These are phyloP conservation scores for Danio choprae DNA, from an alignment of 2,797 vertebrate species.

Conservation along the genomic window DNA sequence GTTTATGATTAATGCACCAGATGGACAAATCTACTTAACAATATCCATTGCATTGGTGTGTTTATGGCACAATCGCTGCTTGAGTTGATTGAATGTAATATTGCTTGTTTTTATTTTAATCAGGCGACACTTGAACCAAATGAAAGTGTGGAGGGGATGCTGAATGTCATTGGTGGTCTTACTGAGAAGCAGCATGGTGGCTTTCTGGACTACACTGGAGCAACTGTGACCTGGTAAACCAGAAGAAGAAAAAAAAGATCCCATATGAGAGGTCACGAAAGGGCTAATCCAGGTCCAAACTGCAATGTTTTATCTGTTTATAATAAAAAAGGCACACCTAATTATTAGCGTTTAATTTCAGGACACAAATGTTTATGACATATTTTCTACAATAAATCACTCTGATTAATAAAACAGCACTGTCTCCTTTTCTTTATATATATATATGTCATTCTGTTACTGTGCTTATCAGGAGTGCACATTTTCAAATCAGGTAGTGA, in stretches of 20 bases:
- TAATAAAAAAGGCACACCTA: background rate
- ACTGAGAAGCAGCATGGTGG: constrained; percentile 64
- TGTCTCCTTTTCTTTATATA: background rate
- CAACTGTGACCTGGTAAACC: constrained; percentile 62
- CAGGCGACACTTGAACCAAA: constrained; percentile 60
- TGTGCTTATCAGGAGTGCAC: background rate
- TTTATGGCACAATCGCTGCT: background rate
- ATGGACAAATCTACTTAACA: constrained; percentile 63
- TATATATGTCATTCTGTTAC: background rate
- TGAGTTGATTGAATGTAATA: background rate
- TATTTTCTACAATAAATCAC: background rate
- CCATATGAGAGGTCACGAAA: background rate
- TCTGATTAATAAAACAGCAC: background rate
- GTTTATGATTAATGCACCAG: no score
- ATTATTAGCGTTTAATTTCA: constrained; percentile 4
- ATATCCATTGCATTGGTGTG: constrained; percentile 16
- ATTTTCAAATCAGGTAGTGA: background rate
- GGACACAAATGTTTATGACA: background rate
- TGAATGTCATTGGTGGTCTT: constrained; percentile 59
- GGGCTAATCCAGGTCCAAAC: background rate
- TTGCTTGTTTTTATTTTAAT: background rate
- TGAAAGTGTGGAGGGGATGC: constrained; percentile 62
- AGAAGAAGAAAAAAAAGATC: background rate
- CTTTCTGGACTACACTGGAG: constrained; percentile 65
- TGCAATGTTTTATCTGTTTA: background rate